Evolutionary conservation across 2,797 vertebrate genomes (phyloP), one percentile per base, ranked within the genome.

Genomic region (Pantherophis alleghaniensis): DNA sequence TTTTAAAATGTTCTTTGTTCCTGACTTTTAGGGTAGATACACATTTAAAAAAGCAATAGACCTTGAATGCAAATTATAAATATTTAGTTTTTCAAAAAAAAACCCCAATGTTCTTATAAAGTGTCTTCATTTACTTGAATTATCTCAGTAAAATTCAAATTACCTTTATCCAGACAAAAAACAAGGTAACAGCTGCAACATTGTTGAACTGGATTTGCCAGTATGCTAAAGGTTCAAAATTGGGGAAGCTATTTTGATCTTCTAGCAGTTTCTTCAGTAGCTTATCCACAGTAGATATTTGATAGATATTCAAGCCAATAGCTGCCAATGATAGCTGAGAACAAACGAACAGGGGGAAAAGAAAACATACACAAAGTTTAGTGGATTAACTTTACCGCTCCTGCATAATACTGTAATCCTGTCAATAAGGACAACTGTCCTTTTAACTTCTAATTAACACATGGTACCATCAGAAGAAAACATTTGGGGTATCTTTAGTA

Each of bases 81-180:
- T 86, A 90, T 0, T 0, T 4, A 55, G 3, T 37, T 26, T 20
- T 69, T 69, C 57, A 47, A 87, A 93, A 69, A 2, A 51, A 66
- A 83, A 83, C n/a, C n/a, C 6, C n/a, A 69, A 87, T 53, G 18
- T 91, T 53, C 18, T 53, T 9, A 79, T 42, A 6, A 91, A 86
- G 2, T 5, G 51, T 2, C 90, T 32, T 59, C 1, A 26, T 79
- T 91, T 90, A 88, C 37, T 26, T 86, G 69, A 83, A 94, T n/a
- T 93, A 79, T 11, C 16, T 91, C 88, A 51, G 24, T 87, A 1
- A 3, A 0, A 16, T 42, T 86, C 26, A 86, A 93, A 61, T 97
- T 98, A 99, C 99, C 99, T 99, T 99, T 96, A 99, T 98, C 99
- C 99, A 99, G 92, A 98, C 98, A 90, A 99, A 99, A 97, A 99